Percentiles rank a stretch among this genome's conserved stretches.
phyloP scores from a whole-genome alignment of 2,113 vertebrate genomes.

The Herpetotheres cachinnans region DNA sequence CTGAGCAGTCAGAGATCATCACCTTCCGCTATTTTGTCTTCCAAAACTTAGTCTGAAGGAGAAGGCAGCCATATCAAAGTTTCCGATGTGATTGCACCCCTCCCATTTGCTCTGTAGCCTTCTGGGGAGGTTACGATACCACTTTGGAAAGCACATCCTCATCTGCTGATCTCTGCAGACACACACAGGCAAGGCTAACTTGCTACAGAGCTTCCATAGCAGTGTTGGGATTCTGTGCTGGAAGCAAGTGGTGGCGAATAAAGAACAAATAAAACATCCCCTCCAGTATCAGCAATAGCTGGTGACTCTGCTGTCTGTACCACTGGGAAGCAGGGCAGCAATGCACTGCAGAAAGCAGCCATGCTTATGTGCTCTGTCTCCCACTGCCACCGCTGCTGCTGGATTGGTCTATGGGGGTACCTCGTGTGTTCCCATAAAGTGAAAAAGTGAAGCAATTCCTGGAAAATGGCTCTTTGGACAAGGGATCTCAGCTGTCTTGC shows the following conservation, averaged over 20 bases:
- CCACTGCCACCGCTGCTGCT: background rate
- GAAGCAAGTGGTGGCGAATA: background rate
- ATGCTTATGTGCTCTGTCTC: background rate
- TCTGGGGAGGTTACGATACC: background rate
- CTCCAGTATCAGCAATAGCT: background rate
- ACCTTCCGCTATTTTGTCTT: background rate
- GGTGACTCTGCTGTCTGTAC: fast-evolving
- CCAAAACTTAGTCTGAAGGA: background rate
- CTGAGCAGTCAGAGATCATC: background rate
- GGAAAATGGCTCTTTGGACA: background rate
- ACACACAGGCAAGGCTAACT: background rate
- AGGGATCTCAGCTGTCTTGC: background rate
- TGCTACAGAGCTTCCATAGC: background rate
- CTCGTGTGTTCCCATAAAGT: background rate
- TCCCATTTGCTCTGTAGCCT: background rate
- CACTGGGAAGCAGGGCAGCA: background rate
- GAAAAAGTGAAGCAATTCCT: background rate
- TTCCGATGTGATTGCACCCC: fast-evolving
- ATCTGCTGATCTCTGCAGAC: background rate
- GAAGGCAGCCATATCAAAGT: background rate
- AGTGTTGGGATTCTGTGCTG: background rate
- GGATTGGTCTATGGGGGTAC: background rate
- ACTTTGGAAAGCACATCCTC: background rate
- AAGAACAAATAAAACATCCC: background rate
- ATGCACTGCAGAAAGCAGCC: background rate